A percentile compares a stretch with the other conserved stretches of the same genome.
These are phyloP conservation scores for Drosophila emarginata DNA, from an alignment of 2,888 invertebrate species.

Conservation along the genomic window DNA sequence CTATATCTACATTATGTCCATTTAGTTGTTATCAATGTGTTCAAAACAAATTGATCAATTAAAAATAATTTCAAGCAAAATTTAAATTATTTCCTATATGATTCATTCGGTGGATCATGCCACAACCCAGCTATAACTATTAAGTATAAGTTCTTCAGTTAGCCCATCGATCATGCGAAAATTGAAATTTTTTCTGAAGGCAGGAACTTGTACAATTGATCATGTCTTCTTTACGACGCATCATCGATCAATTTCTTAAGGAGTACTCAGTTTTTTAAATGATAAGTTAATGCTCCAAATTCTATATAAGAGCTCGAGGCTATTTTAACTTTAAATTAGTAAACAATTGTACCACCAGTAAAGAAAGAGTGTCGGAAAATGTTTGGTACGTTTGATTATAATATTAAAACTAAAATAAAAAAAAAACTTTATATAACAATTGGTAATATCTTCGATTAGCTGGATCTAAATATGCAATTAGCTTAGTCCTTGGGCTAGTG, in stretches of 20 bases:
- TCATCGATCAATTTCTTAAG: slow-evolving; percentile 32
- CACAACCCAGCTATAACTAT: too few relatives aligned
- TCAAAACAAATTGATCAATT: too few relatives aligned
- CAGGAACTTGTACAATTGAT: slow-evolving; percentile 19
- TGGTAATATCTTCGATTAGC: slow-evolving; percentile 3
- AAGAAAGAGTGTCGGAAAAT: slow-evolving; percentile 1
- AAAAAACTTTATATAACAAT: too few relatives aligned
- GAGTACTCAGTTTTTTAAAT: slow-evolving; percentile 1
- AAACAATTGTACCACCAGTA: slow-evolving; percentile 15
- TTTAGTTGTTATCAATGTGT: too few relatives aligned
- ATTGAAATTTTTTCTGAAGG: slow-evolving; percentile 7
- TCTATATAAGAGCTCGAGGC: slow-evolving; percentile 25
- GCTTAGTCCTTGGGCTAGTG: slow-evolving; percentile 32
- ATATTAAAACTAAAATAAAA: neutral
- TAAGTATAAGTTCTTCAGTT: neutral
- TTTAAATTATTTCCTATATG: too few relatives aligned
- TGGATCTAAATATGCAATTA: slow-evolving; percentile 22
- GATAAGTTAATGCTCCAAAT: slow-evolving; percentile 21
- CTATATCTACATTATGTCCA: too few relatives aligned
- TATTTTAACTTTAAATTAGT: slow-evolving; percentile 27
- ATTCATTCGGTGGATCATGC: too few relatives aligned
- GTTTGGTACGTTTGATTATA: slow-evolving; percentile 29
- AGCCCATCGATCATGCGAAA: slow-evolving; percentile 38
- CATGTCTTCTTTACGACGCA: slow-evolving; percentile 22
- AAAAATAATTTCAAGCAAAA: too few relatives aligned